Percentiles rank a stretch among this genome's conserved stretches.
phyloP scores from a whole-genome alignment of 2,888 invertebrate species.

The Heliconius sara region DNA sequence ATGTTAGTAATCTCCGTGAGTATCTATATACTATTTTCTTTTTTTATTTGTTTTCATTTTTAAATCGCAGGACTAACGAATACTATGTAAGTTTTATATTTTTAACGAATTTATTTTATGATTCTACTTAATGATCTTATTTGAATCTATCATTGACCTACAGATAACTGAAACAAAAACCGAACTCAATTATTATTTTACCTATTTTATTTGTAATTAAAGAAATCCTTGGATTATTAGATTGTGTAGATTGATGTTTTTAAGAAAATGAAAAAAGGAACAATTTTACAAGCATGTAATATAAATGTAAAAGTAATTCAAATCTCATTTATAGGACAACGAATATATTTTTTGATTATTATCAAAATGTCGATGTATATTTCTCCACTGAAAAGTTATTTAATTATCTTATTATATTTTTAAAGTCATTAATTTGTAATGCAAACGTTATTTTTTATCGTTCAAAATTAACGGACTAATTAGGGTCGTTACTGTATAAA shows the following conservation, averaged over 20 bases:
- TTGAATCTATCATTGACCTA: not conserved
- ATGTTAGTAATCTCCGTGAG: too few relatives aligned
- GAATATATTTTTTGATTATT: slow-evolving; percentile 1
- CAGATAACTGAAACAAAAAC: not conserved
- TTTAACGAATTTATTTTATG: slow-evolving; percentile 1
- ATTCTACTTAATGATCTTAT: not conserved
- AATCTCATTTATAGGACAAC: slow-evolving; percentile 13
- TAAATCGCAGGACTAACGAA: slow-evolving; percentile 12
- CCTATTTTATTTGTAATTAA: not conserved
- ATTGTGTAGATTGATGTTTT: not conserved
- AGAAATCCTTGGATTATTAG: not conserved
- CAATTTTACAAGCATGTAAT: not conserved
- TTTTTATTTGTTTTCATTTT: not conserved
- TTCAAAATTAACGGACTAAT: not conserved
- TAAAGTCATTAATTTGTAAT: not conserved
- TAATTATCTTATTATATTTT: not conserved
- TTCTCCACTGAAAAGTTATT: not conserved
- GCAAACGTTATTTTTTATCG: not conserved
- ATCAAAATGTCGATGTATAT: too few relatives aligned
- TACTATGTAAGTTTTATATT: not conserved
- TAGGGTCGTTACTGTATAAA: not conserved
- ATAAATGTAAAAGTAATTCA: not conserved
- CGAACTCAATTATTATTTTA: not conserved
- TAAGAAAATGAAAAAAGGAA: not conserved
- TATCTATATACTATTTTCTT: not conserved